phyloP scores from a whole-genome alignment of 2,797 vertebrate species.

The Oophaga sylvatica region DNA sequence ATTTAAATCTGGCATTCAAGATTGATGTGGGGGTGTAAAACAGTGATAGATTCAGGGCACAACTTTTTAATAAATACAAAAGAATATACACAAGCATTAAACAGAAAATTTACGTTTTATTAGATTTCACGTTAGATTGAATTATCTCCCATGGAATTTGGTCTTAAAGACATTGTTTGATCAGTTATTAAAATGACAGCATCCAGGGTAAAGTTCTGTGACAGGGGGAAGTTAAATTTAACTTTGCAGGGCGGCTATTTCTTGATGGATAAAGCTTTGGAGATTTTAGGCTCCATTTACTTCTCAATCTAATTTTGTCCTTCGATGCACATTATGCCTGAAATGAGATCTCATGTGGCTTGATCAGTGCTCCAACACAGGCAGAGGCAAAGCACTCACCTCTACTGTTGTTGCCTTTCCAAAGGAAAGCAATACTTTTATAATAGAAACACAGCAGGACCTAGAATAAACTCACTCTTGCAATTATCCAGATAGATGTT shows the following conservation, averaged over 20 bases:
- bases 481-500: constrained; percentile 60
- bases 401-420: constrained; percentile 71
- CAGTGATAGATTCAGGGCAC: too few relatives aligned
- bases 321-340: constrained; percentile 81
- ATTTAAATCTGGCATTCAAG: too few relatives aligned
- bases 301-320: constrained; percentile 87
- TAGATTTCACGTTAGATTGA: constrained; percentile 14
- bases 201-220: constrained; percentile 65
- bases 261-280: constrained; percentile 80
- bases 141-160: constrained; percentile 10
- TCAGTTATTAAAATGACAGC: constrained; percentile 70
- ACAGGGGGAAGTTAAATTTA: constrained; percentile 75
- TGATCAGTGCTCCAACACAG: constrained; percentile 74
- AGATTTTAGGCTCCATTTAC: constrained; percentile 86
- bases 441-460: constrained; percentile 72
- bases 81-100: background rate
- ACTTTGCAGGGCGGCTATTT: constrained; percentile 77
- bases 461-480: constrained; percentile 62
- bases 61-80: too few relatives aligned
- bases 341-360: constrained; percentile 84
- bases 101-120: constrained; percentile 13
- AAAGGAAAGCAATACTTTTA: constrained; percentile 67
- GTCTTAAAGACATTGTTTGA: constrained; percentile 40
- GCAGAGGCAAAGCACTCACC: constrained; percentile 73
- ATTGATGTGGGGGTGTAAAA: too few relatives aligned